Evolutionary conservation across 2,797 vertebrate species (phyloP), one percentile per base, ranked within the genome.

Genomic region (Poeciliopsis presidionis): DNA sequence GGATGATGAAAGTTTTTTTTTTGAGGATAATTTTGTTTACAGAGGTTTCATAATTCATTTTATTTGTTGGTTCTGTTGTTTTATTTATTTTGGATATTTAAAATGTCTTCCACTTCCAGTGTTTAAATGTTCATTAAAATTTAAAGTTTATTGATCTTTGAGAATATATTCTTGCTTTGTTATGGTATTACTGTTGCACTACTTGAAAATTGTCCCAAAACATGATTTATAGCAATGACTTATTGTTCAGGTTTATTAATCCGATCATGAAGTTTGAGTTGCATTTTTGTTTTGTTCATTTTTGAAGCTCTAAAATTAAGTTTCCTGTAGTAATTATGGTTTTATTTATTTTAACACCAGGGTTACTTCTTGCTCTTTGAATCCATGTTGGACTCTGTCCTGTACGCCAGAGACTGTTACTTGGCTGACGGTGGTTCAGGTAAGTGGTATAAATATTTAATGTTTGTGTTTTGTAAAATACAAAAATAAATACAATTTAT

Each of bases 291-390:
- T 45, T 16, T 49, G 20, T 13, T 46, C 11, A 22, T 8, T 39
- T 67, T 46, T 57, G 4, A 45, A 57, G 30, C 14, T 46, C 18
- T 59, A 36, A 47, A 61, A 30, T 74, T 11, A 59, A n/a, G 45
- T 82, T 4, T 12, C 41, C 0, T 7, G 6, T 33, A 25, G 12
- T 91, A 73, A 80, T 75, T 45, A 28, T 78, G n/a, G 47, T 70
- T 8, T 71, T 41, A 8, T 79, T 74, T 83, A 65, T 74, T 7
- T 82, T 3, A 41, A 70, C 25, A 16, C 67, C 94, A 99, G 98
- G 98, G 98, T 7, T 99, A 99, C 93, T 99, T 99, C 91, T 94
- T 99, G 87, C 96, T 99, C 77, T 99, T 98, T 81, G 98, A 99
- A 89, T 98, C 98, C 33, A 99, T 99, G 98, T 86, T 99, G 95